Conservation (phyloP, 2,113 vertebrate species). For the Oryzias melastigma region DNA sequence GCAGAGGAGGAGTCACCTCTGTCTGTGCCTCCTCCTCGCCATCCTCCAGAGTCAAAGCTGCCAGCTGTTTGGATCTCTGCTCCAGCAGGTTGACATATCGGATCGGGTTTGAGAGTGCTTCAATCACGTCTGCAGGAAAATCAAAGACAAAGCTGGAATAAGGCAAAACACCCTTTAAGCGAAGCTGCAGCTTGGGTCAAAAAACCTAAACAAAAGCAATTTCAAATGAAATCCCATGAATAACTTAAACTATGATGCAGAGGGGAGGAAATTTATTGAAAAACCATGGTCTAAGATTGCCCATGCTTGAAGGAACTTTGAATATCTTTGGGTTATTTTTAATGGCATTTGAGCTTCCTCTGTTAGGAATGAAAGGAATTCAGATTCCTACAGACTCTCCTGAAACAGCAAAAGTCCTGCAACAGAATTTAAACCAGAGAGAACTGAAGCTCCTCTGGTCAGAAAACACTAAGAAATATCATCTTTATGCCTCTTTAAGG, state of each 20-base stretch:
- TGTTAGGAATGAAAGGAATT: too few relatives aligned
- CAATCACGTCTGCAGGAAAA: conserved; percentile 87
- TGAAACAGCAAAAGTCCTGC: too few relatives aligned
- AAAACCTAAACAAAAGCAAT: not conserved
- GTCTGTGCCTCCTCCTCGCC: conserved; percentile 87
- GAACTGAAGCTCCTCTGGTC: not conserved
- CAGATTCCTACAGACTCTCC: too few relatives aligned
- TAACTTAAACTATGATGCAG: too few relatives aligned
- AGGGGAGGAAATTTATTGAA: too few relatives aligned
- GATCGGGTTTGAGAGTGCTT: conserved; percentile 97
- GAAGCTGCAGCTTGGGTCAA: not conserved
- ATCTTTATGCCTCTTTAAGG: not conserved
- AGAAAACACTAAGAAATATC: not conserved
- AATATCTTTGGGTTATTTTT: too few relatives aligned
- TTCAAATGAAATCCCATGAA: too few relatives aligned
- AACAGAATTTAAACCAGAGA: too few relatives aligned
- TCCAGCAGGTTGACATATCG: conserved; percentile 97
- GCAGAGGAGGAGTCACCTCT: conserved; percentile 76
- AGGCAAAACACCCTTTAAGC: not conserved
- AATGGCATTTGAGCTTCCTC: too few relatives aligned
- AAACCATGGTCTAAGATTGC: too few relatives aligned
- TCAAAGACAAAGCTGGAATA: not conserved
- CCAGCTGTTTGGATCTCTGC: conserved; percentile 95
- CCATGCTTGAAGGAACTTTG: too few relatives aligned
- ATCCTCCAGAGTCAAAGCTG: conserved; percentile 92